These are phyloP conservation scores for Drosophila macrospina DNA, from an alignment of 2,888 invertebrate species.

Conservation along the genomic window DNA sequence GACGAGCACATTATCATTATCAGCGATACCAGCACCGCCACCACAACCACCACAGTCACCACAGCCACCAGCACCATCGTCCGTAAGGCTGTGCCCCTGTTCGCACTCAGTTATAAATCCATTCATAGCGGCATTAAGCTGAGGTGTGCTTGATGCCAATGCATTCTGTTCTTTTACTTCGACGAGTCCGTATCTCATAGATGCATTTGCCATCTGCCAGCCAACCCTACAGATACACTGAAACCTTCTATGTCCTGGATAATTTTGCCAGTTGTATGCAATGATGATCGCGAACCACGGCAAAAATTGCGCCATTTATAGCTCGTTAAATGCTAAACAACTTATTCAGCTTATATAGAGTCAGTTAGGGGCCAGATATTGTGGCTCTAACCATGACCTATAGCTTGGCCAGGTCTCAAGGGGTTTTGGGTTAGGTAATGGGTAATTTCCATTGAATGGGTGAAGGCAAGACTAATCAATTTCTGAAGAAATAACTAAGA, in stretches of 20 bases:
- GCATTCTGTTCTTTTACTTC: constrained; percentile 23
- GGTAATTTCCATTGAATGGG: not conserved
- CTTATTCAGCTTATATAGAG: constrained; percentile 56
- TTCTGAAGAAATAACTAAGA: not conserved
- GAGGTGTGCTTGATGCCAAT: constrained; percentile 55
- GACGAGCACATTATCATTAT: constrained; percentile 77
- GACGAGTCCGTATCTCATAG: constrained; percentile 26
- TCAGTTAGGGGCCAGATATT: constrained; percentile 2
- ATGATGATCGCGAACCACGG: constrained; percentile 21
- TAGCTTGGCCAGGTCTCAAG: constrained; percentile 7
- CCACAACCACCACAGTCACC: constrained; percentile 5
- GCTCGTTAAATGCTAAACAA: constrained; percentile 77
- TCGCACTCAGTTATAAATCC: constrained; percentile 72
- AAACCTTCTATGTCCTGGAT: constrained; percentile 34
- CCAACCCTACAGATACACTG: constrained; percentile 22
- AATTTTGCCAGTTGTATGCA: constrained; percentile 51
- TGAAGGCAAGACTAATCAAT: not conserved
- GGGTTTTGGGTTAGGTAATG: not conserved
- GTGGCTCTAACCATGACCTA: constrained; percentile 6
- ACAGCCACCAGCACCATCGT: constrained; percentile 3
- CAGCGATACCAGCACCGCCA: constrained; percentile 37
- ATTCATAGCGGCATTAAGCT: constrained; percentile 56
- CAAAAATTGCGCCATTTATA: constrained; percentile 60
- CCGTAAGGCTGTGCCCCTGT: constrained; percentile 49
- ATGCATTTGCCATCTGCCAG: constrained; percentile 42